Evolutionary conservation across 2,888 invertebrate species (phyloP).

Genomic region (Andrena haemorrhoa): DNA sequence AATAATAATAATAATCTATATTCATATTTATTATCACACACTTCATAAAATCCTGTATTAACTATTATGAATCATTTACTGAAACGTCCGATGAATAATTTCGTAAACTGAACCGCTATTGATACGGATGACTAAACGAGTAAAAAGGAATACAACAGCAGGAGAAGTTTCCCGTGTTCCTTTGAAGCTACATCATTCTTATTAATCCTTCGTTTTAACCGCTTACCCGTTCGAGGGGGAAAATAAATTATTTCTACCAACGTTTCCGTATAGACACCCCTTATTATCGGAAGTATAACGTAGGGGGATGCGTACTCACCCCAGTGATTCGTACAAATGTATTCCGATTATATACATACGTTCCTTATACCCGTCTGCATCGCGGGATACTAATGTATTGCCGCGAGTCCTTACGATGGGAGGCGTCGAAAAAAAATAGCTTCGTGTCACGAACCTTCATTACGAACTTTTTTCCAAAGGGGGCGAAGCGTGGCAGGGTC

Average conservation of each 20-base stretch:
- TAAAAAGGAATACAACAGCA: no score
- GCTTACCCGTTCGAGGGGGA: background rate
- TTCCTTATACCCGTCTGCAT: conserved; percentile 26
- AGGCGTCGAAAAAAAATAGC: conserved; percentile 70
- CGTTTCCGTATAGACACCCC: conserved; percentile 19
- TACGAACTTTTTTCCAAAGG: conserved; percentile 59
- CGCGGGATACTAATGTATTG: conserved; percentile 34
- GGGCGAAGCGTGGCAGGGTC: conserved; percentile 65
- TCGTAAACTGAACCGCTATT: background rate
- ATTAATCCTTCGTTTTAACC: conserved; percentile 25
- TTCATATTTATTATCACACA: no score
- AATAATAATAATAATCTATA: no score
- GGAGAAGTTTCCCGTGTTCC: background rate
- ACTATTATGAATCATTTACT: no score
- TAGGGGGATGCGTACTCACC: conserved; percentile 37
- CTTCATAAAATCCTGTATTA: no score
- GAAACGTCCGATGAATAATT: no score
- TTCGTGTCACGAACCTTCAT: conserved; percentile 73
- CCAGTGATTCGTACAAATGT: conserved; percentile 42
- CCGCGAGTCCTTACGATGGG: conserved; percentile 41
- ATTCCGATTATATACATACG: conserved; percentile 56
- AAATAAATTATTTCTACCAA: conserved; percentile 19
- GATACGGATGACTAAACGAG: background rate
- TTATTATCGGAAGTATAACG: conserved; percentile 44
- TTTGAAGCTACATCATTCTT: background rate